Percentiles rank a stretch among this genome's conserved stretches.
Evolutionary conservation across 2,797 vertebrate genomes (phyloP).

Genomic region (Botia almorhae): DNA sequence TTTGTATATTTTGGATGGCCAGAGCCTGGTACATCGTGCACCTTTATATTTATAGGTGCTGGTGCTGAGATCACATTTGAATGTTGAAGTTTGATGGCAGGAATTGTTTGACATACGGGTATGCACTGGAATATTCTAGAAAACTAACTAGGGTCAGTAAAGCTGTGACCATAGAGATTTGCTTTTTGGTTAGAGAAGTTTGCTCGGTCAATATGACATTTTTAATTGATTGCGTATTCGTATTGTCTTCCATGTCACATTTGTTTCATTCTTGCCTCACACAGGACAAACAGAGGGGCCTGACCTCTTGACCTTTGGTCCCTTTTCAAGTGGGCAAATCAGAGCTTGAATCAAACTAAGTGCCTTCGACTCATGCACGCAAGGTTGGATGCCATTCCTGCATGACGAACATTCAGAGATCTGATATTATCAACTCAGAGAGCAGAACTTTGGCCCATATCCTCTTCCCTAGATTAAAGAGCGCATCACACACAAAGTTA

Average conservation of each 20-base stretch:
- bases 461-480: conserved; percentile 46
- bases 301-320: conserved; percentile 26
- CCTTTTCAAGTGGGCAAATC: conserved; percentile 32
- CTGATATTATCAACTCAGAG: conserved; percentile 42
- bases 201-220: conserved; percentile 5
- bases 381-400: conserved; percentile 6
- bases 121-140: background rate
- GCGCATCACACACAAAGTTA: conserved; percentile 29
- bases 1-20: background rate
- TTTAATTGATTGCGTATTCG: conserved; percentile 14
- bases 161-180: background rate
- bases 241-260: conserved; percentile 10
- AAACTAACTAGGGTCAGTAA: background rate
- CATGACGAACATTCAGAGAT: conserved; percentile 41
- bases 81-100: background rate
- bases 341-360: conserved; percentile 22
- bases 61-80: background rate
- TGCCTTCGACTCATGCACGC: conserved; percentile 4
- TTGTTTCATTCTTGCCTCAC: conserved; percentile 13
- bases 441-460: conserved; percentile 32
- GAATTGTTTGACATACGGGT: background rate
- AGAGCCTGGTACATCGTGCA: background rate
- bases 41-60: background rate
- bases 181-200: background rate
- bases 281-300: conserved; percentile 9